Conservation (phyloP, 2,888 invertebrate genomes). For the Darwinula stevensoni region DNA sequence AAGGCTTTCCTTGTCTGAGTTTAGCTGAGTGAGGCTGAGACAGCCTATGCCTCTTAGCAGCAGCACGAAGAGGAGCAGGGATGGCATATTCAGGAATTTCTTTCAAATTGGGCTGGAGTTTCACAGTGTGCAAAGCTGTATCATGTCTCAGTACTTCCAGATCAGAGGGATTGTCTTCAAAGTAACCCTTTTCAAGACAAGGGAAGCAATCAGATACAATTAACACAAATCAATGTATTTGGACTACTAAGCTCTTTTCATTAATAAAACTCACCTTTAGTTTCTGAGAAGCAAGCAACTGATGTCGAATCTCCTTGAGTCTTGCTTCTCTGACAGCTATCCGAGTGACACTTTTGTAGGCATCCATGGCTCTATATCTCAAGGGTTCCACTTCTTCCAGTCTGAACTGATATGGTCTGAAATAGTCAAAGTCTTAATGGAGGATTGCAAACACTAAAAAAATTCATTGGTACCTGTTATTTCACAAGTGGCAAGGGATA, state of each 20-base stretch:
- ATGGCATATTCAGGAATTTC: constrained; percentile 80
- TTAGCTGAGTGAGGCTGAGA: neutral
- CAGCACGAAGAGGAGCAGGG: constrained; percentile 37
- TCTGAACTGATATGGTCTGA: constrained; percentile 68
- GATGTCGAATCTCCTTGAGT: constrained; percentile 75
- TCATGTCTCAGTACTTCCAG: constrained; percentile 54
- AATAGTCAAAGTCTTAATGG: too few species aligned
- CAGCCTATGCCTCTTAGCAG: constrained; percentile 19
- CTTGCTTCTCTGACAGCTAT: constrained; percentile 79
- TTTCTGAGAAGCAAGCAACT: constrained; percentile 70
- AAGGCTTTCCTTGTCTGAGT: neutral
- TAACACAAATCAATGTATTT: neutral
- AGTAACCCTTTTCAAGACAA: constrained; percentile 33
- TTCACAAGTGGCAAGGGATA: too few species aligned
- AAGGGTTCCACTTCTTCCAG: constrained; percentile 89
- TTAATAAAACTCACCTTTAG: constrained; percentile 45
- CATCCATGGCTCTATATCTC: constrained; percentile 74
- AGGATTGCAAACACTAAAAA: too few species aligned
- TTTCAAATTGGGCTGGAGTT: constrained; percentile 48
- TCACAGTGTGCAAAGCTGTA: constrained; percentile 53
- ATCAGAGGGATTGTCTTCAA: constrained; percentile 70
- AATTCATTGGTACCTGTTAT: too few species aligned
- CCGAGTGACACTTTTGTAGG: constrained; percentile 73
- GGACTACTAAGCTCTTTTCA: neutral
- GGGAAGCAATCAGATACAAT: too few species aligned